Base-by-base conservation (phyloP, 2,113 vertebrate genomes). In the Gadus macrocephalus region DNA sequence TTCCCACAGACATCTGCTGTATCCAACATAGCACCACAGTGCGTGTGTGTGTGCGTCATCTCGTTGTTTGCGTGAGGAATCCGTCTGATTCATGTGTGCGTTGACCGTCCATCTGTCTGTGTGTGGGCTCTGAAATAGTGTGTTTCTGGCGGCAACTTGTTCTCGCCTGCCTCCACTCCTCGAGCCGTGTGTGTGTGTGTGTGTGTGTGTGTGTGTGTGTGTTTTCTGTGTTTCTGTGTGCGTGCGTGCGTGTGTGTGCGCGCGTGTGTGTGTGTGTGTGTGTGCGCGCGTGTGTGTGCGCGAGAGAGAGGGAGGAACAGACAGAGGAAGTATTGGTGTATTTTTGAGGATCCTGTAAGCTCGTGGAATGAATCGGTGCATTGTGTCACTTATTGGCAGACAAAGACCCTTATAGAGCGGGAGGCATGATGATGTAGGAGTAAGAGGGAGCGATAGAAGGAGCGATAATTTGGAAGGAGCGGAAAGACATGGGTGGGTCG, bases 391-490 rank as follows among this genome's bases (percentile, higher is more conserved):
- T 28, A 78, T 49, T 76, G 56, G 83, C 80, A 69, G 84, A 92
- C 91, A 91, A 92, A 91, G 90, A 82, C 81, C 80, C 85, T 85
- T 78, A 90, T 88, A 91, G 89, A 90, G 86, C 73, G 77, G 79
- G 0, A 53, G 66, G 76, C 49, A 14, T 14, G 42, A 9, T 49
- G 8, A 49, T 49, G 42, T 12, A 49, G 42, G 12, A 49, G 42
- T 49, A 49, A 62, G 59, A 67, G 75, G 60, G 62, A n/a, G 66
- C 42, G 42, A 49, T 49, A 49, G 11, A 49, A 72, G 64, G 35
- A 49, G 6, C 11, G 42, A 49, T 49, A 7, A 49, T 49, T 49
- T 49, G 42, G 42, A 49, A 49, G 42, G 42, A 49, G 42, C 12
- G 42, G 42, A 49, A 49, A 49, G 42, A 49, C 42, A 49, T 14